These are phyloP conservation scores for Tapirus indicus DNA, from an alignment of 2,797 vertebrate genomes.

Conservation along the genomic window DNA sequence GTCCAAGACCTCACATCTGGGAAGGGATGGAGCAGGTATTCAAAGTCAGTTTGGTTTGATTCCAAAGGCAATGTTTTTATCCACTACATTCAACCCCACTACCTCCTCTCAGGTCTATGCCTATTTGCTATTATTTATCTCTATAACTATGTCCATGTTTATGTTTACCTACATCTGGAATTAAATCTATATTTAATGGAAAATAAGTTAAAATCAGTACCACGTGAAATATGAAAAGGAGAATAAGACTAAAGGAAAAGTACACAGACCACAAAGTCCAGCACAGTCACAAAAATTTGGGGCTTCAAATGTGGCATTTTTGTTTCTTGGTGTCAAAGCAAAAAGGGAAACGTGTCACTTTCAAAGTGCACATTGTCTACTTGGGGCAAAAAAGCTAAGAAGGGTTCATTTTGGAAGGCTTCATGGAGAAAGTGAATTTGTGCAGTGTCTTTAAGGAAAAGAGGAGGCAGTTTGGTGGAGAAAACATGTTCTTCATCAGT, in stretches of 20 bases:
- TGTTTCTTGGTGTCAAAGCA: not conserved
- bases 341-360: not conserved
- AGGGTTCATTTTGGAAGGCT: not conserved
- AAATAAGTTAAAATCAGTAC: not conserved
- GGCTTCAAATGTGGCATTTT: not conserved
- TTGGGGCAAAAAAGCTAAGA: not conserved
- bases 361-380: not conserved
- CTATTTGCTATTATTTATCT: not conserved
- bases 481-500: not conserved
- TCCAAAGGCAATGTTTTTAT: not conserved
- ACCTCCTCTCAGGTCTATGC: not conserved
- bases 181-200: not conserved
- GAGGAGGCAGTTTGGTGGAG: not conserved
- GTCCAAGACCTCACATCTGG: not conserved
- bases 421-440: not conserved
- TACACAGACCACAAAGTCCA: not conserved
- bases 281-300: not conserved
- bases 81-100: not conserved
- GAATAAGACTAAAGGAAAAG: not conserved
- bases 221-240: not conserved
- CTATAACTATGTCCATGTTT: not conserved
- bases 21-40: not conserved
- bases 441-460: not conserved
- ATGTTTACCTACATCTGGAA: not conserved
- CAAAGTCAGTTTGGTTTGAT: not conserved